A percentile compares a stretch with the other conserved stretches of the same genome.
Evolutionary conservation across 1,140 invertebrate species (phyloP).

Genomic region (Coelopa frigida): DNA sequence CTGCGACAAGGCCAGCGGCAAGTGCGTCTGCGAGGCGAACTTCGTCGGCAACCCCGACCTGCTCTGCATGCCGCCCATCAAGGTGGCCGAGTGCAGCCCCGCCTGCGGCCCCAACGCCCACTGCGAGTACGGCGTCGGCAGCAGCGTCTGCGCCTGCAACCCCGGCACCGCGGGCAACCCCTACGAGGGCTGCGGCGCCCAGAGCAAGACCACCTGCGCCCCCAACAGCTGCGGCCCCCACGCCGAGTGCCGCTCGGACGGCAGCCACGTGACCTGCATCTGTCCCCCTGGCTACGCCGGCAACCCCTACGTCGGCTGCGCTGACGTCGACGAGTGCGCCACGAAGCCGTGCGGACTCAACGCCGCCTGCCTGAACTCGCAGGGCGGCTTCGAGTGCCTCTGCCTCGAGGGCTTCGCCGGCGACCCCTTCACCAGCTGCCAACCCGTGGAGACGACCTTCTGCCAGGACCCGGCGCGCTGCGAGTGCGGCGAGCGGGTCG

Average conservation of each 20-base stretch:
- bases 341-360: slow-evolving; percentile 75
- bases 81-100: slow-evolving; percentile 71
- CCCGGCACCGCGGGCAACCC: slow-evolving; percentile 79
- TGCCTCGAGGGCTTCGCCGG: slow-evolving; percentile 75
- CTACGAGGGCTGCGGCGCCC: slow-evolving; percentile 67
- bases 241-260: slow-evolving; percentile 68
- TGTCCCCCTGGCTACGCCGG: slow-evolving; percentile 76
- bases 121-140: slow-evolving; percentile 68
- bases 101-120: slow-evolving; percentile 74
- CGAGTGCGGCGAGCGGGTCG: slow-evolving; percentile 57
- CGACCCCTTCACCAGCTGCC: slow-evolving; percentile 77
- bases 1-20: slow-evolving; percentile 70
- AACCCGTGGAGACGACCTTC: slow-evolving; percentile 55
- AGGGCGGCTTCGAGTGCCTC: slow-evolving; percentile 78
- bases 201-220: slow-evolving; percentile 65
- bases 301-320: slow-evolving; percentile 79
- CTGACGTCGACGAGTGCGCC: slow-evolving; percentile 79
- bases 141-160: slow-evolving; percentile 76
- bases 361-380: slow-evolving; percentile 81
- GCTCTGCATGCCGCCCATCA: slow-evolving; percentile 79
- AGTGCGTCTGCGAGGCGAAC: slow-evolving; percentile 78
- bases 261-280: slow-evolving; percentile 67
- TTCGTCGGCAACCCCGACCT: slow-evolving; percentile 84
- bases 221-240: slow-evolving; percentile 66
- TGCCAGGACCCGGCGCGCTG: slow-evolving; percentile 63